phyloP scores from a whole-genome alignment of 2,113 vertebrate genomes.

The Garra rufa region DNA sequence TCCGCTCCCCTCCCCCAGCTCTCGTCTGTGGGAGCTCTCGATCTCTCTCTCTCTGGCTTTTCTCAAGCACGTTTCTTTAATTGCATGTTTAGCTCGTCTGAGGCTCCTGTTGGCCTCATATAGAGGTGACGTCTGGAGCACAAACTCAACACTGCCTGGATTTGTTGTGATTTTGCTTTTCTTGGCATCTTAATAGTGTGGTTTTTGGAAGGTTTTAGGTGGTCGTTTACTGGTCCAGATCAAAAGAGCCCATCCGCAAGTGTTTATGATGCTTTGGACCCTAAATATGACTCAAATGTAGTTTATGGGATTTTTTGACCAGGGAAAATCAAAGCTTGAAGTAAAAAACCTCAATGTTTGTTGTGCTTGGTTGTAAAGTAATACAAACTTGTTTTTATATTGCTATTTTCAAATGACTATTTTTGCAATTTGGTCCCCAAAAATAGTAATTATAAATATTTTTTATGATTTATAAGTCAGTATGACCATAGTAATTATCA shows the following conservation, averaged over 20 bases:
- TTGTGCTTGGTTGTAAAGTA: background rate
- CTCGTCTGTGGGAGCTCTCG: constrained; percentile 41
- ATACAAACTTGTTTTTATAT: too few relatives aligned
- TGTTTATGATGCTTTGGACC: too few relatives aligned
- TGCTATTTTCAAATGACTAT: too few relatives aligned
- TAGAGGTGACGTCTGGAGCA: background rate
- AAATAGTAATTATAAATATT: background rate
- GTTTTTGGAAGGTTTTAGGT: background rate
- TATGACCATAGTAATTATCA: background rate
- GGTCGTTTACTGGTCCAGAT: background rate
- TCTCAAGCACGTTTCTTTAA: constrained; percentile 66
- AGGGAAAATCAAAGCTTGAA: background rate
- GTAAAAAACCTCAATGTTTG: background rate
- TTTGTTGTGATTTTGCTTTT: background rate
- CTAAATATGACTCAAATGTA: background rate
- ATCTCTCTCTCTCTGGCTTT: constrained; percentile 59
- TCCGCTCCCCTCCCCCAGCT: constrained; percentile 61
- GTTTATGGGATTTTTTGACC: background rate
- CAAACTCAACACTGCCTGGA: too few relatives aligned
- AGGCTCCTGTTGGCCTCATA: constrained; percentile 16
- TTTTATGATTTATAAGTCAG: background rate
- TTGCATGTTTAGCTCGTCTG: constrained; percentile 64
- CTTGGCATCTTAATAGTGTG: background rate
- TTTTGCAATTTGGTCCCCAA: background rate
- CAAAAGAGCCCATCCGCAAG: background rate